Percentiles rank a stretch among this genome's conserved stretches.
Conservation (phyloP, 2,888 invertebrate species). For the Abrostola tripartita region DNA sequence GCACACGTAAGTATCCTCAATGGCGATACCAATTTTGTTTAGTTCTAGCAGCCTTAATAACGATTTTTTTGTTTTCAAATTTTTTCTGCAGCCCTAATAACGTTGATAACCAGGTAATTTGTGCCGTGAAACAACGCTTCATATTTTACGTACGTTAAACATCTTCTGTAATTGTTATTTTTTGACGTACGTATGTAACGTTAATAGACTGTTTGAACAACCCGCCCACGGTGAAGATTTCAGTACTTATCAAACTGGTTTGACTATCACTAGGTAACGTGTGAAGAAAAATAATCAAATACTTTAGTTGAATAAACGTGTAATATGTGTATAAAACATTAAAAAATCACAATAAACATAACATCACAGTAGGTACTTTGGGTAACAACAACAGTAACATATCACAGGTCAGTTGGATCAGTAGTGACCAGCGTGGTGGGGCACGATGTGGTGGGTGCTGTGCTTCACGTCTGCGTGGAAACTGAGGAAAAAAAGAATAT, state of each 20-base stretch:
- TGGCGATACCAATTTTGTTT: too few relatives aligned
- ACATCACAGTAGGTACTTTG: slow-evolving; percentile 36
- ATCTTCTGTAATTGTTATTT: too few relatives aligned
- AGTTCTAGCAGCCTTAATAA: too few relatives aligned
- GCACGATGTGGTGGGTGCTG: slow-evolving; percentile 78
- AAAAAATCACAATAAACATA: slow-evolving; percentile 39
- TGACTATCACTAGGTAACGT: not conserved
- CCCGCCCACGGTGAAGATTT: too few relatives aligned
- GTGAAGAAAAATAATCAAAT: not conserved
- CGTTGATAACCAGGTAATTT: too few relatives aligned
- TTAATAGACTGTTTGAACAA: too few relatives aligned
- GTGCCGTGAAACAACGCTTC: too few relatives aligned
- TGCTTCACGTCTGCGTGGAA: slow-evolving; percentile 82
- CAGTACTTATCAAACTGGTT: not conserved
- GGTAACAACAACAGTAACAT: slow-evolving; percentile 27
- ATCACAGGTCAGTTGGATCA: slow-evolving; percentile 41
- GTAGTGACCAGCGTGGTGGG: slow-evolving; percentile 65
- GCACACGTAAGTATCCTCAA: too few relatives aligned
- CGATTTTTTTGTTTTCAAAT: too few relatives aligned
- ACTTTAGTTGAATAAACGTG: slow-evolving; percentile 23
- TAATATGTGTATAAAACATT: slow-evolving; percentile 45
- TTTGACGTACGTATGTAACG: too few relatives aligned
- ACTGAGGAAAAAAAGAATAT: slow-evolving; percentile 63
- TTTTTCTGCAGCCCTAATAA: too few relatives aligned
- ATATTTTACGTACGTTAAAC: too few relatives aligned